A percentile compares a stretch with the other conserved stretches of the same genome.
Conservation (phyloP, 2,113 vertebrate species). For the Nyctibius bracteatus region DNA sequence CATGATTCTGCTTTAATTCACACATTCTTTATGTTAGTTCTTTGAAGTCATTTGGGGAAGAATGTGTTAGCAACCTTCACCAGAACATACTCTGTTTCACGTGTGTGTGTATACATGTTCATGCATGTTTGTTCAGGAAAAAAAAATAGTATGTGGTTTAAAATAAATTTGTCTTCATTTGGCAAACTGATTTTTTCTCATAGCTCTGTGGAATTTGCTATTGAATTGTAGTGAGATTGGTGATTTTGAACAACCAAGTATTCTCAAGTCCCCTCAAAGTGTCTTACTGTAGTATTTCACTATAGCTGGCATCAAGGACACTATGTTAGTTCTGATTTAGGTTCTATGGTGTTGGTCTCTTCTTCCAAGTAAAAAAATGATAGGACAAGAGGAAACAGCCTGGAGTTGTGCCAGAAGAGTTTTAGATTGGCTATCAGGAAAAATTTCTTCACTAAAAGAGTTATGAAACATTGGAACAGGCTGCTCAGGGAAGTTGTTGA, state of each 20-base stretch:
- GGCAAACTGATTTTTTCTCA: not conserved
- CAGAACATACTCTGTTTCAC: not conserved
- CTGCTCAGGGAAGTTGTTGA: no score
- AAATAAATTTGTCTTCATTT: not conserved
- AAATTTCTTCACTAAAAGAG: no score
- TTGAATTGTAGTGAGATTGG: not conserved
- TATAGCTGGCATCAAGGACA: not conserved
- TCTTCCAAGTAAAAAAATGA: no score
- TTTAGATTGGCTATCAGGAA: no score
- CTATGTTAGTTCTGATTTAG: not conserved
- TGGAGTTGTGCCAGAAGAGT: no score
- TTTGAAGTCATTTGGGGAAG: conserved; percentile 42
- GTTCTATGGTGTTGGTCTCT: no score
- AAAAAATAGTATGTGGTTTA: not conserved
- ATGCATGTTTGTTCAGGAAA: not conserved
- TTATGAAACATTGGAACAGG: no score
- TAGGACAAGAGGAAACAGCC: no score
- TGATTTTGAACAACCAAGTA: not conserved
- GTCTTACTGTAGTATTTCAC: not conserved
- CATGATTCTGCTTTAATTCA: conserved; percentile 40
- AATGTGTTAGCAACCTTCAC: not conserved
- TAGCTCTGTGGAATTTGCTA: not conserved
- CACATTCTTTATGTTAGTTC: conserved; percentile 38
- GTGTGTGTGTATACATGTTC: not conserved
- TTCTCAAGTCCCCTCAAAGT: not conserved